These are phyloP conservation scores for Kryptolebias ocellatus DNA, from an alignment of 2,797 vertebrate species.

Conservation along the genomic window DNA sequence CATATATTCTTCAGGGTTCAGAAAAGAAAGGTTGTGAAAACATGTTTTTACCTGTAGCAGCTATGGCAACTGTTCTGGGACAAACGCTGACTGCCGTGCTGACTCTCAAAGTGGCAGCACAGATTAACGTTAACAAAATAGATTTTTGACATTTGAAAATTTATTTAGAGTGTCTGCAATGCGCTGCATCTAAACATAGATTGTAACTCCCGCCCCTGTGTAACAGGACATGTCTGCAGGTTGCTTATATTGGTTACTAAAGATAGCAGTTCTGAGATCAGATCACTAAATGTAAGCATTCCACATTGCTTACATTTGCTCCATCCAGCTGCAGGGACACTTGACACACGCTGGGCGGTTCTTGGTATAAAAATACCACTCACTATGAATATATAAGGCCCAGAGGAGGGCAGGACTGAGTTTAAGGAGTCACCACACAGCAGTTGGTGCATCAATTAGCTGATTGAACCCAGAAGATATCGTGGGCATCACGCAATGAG, in stretches of 20 bases:
- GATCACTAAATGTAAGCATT: constrained; percentile 1
- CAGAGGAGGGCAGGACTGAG: constrained; percentile 20
- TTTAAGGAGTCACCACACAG: constrained; percentile 46
- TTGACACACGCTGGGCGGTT: constrained; percentile 3
- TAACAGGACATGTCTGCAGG: not conserved
- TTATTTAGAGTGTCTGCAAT: no score
- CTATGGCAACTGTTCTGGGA: no score
- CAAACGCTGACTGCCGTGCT: no score
- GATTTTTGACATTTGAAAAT: no score
- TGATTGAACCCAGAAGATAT: constrained; percentile 56
- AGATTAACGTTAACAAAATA: no score
- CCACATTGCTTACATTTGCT: not conserved
- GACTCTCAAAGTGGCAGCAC: no score
- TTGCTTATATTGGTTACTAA: constrained; percentile 26
- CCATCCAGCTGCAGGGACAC: constrained; percentile 1
- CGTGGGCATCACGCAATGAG: constrained; percentile 45
- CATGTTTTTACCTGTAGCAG: no score
- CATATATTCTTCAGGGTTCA: no score
- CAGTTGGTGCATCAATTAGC: constrained; percentile 72
- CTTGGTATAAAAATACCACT: constrained; percentile 20
- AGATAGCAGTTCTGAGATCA: constrained; percentile 14
- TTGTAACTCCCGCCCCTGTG: not conserved
- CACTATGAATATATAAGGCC: constrained; percentile 19
- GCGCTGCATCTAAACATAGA: no score
- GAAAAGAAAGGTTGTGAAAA: no score